Evolutionary conservation across 2,113 vertebrate genomes (phyloP).

Genomic region (Mormyrus iriodes): DNA sequence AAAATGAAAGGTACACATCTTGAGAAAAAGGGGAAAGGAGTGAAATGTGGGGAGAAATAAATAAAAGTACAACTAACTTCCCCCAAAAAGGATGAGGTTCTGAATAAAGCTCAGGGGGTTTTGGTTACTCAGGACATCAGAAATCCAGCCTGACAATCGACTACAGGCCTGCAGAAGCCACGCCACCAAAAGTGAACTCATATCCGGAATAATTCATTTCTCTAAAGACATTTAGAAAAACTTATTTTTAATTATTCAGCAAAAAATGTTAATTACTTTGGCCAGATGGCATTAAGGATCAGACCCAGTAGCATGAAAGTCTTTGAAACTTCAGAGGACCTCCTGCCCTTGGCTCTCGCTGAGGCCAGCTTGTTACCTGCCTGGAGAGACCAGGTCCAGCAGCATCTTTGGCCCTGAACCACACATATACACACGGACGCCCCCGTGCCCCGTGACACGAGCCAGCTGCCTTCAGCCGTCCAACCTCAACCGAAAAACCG

Average conservation of each 20-base stretch:
- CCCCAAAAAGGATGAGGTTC: neutral
- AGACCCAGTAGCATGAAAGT: neutral
- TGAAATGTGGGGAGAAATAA: neutral
- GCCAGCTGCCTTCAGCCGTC: neutral
- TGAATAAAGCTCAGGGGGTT: neutral
- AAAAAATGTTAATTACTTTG: constrained; percentile 10
- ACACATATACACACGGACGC: neutral
- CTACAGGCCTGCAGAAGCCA: neutral
- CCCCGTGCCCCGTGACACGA: neutral
- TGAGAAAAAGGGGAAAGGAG: neutral
- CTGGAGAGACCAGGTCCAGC: neutral
- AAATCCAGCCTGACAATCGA: neutral
- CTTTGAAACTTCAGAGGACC: constrained; percentile 11
- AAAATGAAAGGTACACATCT: neutral
- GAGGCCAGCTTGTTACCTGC: neutral
- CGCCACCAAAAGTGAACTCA: neutral
- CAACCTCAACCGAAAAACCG: neutral
- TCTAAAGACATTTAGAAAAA: neutral
- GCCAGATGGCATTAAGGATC: constrained; percentile 7
- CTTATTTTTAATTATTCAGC: constrained; percentile 10
- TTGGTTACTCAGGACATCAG: neutral
- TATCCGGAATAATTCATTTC: neutral
- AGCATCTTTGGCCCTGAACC: neutral
- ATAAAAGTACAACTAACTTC: neutral
- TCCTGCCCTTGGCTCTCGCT: neutral